These are phyloP conservation scores for Xanthia togata DNA, from an alignment of 2,888 invertebrate genomes.

Conservation along the genomic window DNA sequence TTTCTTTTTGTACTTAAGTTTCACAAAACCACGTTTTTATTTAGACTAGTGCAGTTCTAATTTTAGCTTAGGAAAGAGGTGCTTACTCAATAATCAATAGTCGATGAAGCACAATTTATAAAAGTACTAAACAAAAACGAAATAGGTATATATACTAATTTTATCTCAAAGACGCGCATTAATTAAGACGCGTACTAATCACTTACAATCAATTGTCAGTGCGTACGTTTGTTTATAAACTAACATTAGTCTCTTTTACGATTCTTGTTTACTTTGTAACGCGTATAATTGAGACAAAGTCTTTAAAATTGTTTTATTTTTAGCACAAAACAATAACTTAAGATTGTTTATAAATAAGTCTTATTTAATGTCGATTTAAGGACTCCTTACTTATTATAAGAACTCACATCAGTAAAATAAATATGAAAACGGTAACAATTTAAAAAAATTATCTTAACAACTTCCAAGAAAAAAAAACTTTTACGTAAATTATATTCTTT, in stretches of 20 bases:
- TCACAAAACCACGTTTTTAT: not conserved
- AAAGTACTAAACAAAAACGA: not conserved
- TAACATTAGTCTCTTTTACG: constrained; percentile 24
- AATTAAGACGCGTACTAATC: constrained; percentile 37
- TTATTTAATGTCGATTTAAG: not conserved
- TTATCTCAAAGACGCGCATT: constrained; percentile 30
- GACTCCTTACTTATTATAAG: not conserved
- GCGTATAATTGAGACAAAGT: constrained; percentile 16
- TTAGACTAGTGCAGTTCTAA: not conserved
- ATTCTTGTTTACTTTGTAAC: constrained; percentile 24
- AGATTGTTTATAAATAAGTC: not conserved
- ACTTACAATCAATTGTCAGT: constrained; percentile 26
- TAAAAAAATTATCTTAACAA: constrained; percentile 15
- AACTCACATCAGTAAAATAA: constrained; percentile 12
- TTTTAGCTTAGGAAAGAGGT: not conserved
- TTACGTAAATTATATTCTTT: constrained; percentile 21
- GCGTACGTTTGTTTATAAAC: constrained; percentile 27
- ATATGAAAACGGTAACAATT: not conserved
- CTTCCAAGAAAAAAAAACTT: constrained; percentile 18
- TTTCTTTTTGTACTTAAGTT: too few species aligned
- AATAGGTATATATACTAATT: not conserved
- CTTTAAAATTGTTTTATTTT: constrained; percentile 20
- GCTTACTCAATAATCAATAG: not conserved
- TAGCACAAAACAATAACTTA: not conserved
- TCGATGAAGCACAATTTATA: not conserved